Percentiles rank a stretch among this genome's conserved stretches.
Evolutionary conservation across 2,113 vertebrate species (phyloP).

Genomic region (Mugil cephalus): DNA sequence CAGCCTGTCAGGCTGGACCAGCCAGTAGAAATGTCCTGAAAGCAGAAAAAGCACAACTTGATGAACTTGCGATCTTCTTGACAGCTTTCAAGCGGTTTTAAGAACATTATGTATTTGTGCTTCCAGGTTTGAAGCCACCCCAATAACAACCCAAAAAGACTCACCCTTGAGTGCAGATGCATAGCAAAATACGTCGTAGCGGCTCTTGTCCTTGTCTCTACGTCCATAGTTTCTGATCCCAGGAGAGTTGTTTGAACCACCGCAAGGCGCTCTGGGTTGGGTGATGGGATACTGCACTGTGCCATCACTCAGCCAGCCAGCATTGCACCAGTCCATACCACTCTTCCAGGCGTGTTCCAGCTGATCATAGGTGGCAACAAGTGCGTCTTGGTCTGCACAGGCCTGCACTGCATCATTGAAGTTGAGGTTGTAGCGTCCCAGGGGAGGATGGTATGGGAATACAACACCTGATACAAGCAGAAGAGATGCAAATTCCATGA

Average conservation of each 20-base stretch:
- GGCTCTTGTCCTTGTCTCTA: constrained; percentile 87
- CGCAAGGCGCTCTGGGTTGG: constrained; percentile 90
- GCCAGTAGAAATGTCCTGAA: constrained; percentile 91
- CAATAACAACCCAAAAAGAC: not conserved
- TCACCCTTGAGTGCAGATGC: constrained; percentile 88
- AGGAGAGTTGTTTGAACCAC: constrained; percentile 86
- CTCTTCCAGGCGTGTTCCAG: constrained; percentile 89
- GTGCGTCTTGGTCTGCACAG: constrained; percentile 88
- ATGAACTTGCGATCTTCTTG: not conserved
- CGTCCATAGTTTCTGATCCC: constrained; percentile 93
- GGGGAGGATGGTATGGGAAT: constrained; percentile 89
- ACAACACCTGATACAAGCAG: constrained; percentile 87
- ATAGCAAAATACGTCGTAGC: constrained; percentile 95
- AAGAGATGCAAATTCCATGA: not conserved
- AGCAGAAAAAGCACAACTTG: constrained; percentile 21
- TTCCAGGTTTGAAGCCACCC: not conserved
- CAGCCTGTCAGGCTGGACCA: constrained; percentile 90
- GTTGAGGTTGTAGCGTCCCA: constrained; percentile 93
- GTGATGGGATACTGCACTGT: constrained; percentile 96
- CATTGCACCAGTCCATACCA: constrained; percentile 97
- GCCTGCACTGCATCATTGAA: constrained; percentile 87
- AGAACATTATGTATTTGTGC: not conserved
- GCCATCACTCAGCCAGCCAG: constrained; percentile 94
- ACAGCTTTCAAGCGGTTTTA: not conserved
- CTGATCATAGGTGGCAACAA: constrained; percentile 91